Evolutionary conservation across 1,140 invertebrate species (phyloP), one percentile per base, ranked within the genome.

Genomic region (Trichomalopsis sarcophagae): DNA sequence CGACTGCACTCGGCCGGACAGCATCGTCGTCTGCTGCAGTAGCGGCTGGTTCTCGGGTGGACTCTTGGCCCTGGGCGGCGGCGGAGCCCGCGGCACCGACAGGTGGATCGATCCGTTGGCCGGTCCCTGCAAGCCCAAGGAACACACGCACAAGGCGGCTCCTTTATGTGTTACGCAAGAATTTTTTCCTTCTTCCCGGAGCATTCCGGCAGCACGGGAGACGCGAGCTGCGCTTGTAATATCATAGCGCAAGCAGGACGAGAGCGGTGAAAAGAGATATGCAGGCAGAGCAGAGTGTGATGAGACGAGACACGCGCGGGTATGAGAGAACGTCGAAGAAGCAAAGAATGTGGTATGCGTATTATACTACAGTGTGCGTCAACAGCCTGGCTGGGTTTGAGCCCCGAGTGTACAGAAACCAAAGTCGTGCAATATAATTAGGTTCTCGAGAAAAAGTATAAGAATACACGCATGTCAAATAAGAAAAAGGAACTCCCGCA

Each of bases 91-190:
- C 21, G 94, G 95, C 33, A 95, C 92, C 50, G 93, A 93, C 87
- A 95, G 87, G 79, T 94, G 94, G 87, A 95, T 94, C 21, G 93
- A 94, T 66, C 95, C 94, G 88, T 95, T 95, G 7, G 94, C 94
- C 75, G 94, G 94, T 86, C 91, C 91, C 92, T 93, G 87, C 81
- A 90, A 91, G 13, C 80, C 27, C 82, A 40, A 50, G 13, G n/a
- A 84, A 21, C 23, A 77, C 44, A 33, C 80, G 73, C 68, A 73
- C 17, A 21, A 17, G 62, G 27, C 33, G 33, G 33, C 33, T 79
- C 77, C 62, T 36, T 78, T 78, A 78, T 62, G n/a, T 23, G 11
- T 71, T 69, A 69, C 10, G n/a, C 27, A 10, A 21, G 55, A 7
- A 7, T 0, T 7, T 62, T 62, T 7, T n/a, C 2, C 17, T 21